Evolutionary conservation across 2,888 invertebrate genomes (phyloP), one percentile per base, ranked within the genome.

Genomic region (Stegophylla sp.): DNA sequence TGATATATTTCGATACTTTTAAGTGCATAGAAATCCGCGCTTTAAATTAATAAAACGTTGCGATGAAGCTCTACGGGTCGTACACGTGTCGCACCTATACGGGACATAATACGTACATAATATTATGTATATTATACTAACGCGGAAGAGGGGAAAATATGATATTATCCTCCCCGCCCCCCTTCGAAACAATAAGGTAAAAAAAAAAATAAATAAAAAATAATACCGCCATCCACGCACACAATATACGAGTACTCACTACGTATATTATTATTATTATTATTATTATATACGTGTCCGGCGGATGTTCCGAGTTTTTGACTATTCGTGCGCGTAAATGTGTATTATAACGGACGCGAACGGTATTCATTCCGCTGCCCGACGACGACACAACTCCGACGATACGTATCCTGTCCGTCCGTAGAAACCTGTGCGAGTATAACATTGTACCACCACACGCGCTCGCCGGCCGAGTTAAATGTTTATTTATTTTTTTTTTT

Each of bases 261-360:
- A 59, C 26, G 20, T 48, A 20, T n/a, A 45, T n/a, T 71, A 26
- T 10, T n/a, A 72, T 20, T 53, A 20, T 53, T 53, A 53, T 20
- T n/a, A n/a, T n/a, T 9, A 13, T 45, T 3, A 0, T 7, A 4
- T 67, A 76, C 76, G 76, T 77, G 69, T 63, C 79, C 71, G 71
- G 71, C 69, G 79, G 79, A 77, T 69, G 77, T 77, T 61, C 59
- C 67, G 71, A 79, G 79, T 79, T 79, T 51, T 69, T 48, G 67
- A 69, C 67, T 69, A 63, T 71, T 79, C 79, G 71, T 63, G 69
- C 71, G 71, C 63, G 79, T 79, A 71, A 79, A 79, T 63, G 79
- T 48, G n/a, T n/a, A n/a, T n/a, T n/a, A 71, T 71, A 71, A 79
- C 63, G 41, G 71, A 77, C 77, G 59, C 69, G 77, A 71, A 79